These are phyloP conservation scores for Spea bombifrons DNA, from an alignment of 2,113 vertebrate genomes.

Conservation along the genomic window DNA sequence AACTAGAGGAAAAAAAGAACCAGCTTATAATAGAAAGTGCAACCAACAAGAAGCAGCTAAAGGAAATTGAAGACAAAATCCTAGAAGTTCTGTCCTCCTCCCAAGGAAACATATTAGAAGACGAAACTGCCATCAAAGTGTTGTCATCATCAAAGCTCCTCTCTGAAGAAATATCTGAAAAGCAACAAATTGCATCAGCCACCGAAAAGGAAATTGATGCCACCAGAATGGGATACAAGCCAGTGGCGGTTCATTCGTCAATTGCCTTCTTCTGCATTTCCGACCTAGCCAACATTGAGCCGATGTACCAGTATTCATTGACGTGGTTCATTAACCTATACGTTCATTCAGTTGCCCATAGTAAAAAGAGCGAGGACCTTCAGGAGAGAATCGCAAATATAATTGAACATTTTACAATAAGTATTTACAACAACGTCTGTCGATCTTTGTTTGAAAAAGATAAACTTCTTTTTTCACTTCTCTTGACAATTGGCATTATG, in stretches of 20 bases:
- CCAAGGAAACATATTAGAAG: conserved; percentile 87
- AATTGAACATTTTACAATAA: conserved; percentile 76
- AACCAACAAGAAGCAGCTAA: conserved; percentile 82
- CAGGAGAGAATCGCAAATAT: conserved; percentile 73
- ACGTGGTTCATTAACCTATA: conserved; percentile 89
- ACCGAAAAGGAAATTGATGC: conserved; percentile 85
- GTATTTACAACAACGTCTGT: conserved; percentile 86
- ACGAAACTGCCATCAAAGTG: conserved; percentile 83
- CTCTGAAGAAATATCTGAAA: conserved; percentile 85
- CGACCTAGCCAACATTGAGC: conserved; percentile 87
- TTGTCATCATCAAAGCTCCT: conserved; percentile 85
- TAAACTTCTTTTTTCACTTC: conserved; percentile 87
- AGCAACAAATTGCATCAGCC: conserved; percentile 78
- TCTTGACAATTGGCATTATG: conserved; percentile 83
- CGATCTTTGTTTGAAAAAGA: conserved; percentile 92
- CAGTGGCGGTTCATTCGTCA: conserved; percentile 83
- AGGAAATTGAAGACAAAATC: conserved; percentile 91
- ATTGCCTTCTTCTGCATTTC: conserved; percentile 90
- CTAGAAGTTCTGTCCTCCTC: conserved; percentile 81
- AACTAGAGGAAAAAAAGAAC: conserved; percentile 90
- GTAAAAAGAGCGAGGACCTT: conserved; percentile 69
- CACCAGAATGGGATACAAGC: conserved; percentile 86
- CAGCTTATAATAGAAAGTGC: conserved; percentile 84
- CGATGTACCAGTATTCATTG: conserved; percentile 92
- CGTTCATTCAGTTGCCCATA: conserved; percentile 75